Evolutionary conservation across 2,113 vertebrate genomes (phyloP), one percentile per base, ranked within the genome.

Genomic region (Microcebus tavaratra): DNA sequence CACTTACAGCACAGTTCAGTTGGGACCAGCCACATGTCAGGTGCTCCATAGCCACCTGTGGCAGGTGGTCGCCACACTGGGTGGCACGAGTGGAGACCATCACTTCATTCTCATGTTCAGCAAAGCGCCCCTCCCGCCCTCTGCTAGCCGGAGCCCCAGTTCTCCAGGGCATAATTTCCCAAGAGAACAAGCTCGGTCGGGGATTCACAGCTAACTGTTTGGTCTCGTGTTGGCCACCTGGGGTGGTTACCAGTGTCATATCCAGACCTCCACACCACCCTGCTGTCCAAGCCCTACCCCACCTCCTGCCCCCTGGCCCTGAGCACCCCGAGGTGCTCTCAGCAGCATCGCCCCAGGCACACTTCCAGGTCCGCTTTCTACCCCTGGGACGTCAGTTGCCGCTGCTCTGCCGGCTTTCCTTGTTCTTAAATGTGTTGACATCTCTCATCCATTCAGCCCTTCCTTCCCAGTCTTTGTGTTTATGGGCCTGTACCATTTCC

Each of bases 11-110:
- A 36, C 81, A n/a, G 45, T 34, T 83, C 36, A 53, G 2, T 2
- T 29, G 10, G 36, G 39, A 75, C 39, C 42, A 82, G 72, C 57
- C 63, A 34, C 14, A 8, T 63, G 7, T 1, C 70, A 65, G 9
- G 48, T 15, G 45, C 39, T 68, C n/a, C 0, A 1, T 21, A 18
- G 39, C 55, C n/a, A 79, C 36, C 1, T 1, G 55, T 45, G 39
- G 59, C 0, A 0, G n/a, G 48, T 3, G 39, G 9, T 42, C 2
- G 4, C 34, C 11, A 3, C 7, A 20, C 29, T 27, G 68, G 61
- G 8, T n/a, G 36, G 57, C n/a, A 25, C 27, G 23, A n/a, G 29
- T 11, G 10, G 67, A 42, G 18, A 14, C 34, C 6, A 3, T 67
- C 6, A 34, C 25, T 67, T 34, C 10, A 29, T 39, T 75, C 3